Evolutionary conservation across 2,797 vertebrate genomes (phyloP).

Genomic region (Thalassophryne amazonica): DNA sequence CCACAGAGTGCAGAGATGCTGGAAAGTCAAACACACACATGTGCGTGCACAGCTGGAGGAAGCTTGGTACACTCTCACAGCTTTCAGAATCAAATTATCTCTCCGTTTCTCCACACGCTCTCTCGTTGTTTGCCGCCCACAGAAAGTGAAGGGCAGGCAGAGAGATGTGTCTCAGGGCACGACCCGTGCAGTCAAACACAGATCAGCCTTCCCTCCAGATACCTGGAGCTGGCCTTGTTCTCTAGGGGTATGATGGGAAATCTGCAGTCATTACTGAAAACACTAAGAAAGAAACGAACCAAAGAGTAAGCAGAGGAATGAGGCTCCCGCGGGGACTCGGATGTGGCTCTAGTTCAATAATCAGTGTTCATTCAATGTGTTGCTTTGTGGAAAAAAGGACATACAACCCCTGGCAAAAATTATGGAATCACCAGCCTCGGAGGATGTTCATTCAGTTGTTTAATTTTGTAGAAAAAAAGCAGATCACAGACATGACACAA

Average conservation of each 20-base stretch:
- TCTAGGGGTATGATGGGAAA: constrained; percentile 58
- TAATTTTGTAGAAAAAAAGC: no score
- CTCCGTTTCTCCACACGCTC: constrained; percentile 8
- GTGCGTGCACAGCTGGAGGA: constrained; percentile 32
- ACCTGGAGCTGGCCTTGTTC: constrained; percentile 67
- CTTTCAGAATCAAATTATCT: constrained; percentile 55
- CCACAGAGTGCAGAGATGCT: constrained; percentile 43
- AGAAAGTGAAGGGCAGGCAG: constrained; percentile 64
- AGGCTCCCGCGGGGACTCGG: no score
- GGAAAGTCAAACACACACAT: constrained; percentile 3
- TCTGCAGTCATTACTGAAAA: constrained; percentile 55
- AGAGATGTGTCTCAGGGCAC: constrained; percentile 61
- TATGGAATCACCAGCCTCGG: no score
- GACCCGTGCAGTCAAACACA: constrained; percentile 69
- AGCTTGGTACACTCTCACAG: constrained; percentile 44
- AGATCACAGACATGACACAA: no score
- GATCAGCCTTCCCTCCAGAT: constrained; percentile 64
- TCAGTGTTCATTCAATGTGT: constrained; percentile 26
- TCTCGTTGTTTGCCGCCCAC: constrained; percentile 67
- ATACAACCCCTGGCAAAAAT: no score
- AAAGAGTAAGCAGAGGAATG: constrained; percentile 33
- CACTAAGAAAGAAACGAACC: constrained; percentile 15
- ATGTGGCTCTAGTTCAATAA: constrained; percentile 45
- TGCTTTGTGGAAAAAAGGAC: constrained; percentile 2
- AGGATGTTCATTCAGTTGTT: no score